Conservation (phyloP, 2,113 vertebrate species). For the Malurus elegans region DNA sequence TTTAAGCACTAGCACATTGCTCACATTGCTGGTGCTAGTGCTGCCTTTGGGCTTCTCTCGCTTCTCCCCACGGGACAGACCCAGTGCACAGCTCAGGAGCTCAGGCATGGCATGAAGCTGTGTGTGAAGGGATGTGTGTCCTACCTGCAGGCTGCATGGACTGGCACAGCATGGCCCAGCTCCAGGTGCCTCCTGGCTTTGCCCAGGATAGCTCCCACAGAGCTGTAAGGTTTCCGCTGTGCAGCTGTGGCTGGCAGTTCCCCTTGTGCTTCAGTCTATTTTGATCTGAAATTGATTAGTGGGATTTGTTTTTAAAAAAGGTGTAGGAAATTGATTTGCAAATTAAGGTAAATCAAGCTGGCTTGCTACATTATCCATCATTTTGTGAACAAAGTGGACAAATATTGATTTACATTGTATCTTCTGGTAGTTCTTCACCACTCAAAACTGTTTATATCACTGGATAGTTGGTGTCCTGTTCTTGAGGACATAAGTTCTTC, state of each 20-base stretch:
- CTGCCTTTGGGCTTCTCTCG: neutral
- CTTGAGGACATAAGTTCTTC: neutral
- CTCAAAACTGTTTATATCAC: neutral
- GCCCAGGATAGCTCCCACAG: accelerated
- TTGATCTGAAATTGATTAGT: constrained; percentile 58
- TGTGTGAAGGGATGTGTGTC: neutral
- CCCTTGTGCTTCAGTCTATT: neutral
- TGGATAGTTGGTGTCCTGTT: neutral
- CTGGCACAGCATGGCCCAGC: neutral
- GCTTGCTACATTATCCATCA: constrained; percentile 49
- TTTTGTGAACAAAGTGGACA: constrained; percentile 5
- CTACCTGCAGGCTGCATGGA: accelerated
- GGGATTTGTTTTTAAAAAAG: neutral
- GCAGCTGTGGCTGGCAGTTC: neutral
- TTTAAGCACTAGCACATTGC: neutral
- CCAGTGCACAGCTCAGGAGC: neutral
- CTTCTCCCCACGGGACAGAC: neutral
- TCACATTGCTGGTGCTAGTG: neutral
- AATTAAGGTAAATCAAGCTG: constrained; percentile 67
- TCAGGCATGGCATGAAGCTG: neutral
- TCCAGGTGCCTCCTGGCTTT: neutral
- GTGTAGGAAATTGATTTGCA: constrained; percentile 61
- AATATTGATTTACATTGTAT: constrained; percentile 30
- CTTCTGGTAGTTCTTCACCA: neutral
- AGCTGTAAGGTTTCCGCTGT: neutral